Conservation (phyloP, 2,888 invertebrate genomes). For the Folsomia manolachei region DNA sequence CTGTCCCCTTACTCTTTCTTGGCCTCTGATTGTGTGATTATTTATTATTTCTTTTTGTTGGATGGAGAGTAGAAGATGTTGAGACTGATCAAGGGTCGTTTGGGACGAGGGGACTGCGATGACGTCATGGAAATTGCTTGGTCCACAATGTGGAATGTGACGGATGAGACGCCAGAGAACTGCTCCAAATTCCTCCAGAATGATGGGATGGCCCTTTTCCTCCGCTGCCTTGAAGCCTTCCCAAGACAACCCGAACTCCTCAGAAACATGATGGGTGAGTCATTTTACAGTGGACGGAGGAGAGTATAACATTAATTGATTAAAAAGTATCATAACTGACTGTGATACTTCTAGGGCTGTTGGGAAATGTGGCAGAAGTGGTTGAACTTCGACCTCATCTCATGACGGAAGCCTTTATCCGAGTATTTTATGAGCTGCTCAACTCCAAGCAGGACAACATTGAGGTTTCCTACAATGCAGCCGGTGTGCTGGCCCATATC, state of each 20-base stretch:
- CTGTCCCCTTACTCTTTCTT: no score
- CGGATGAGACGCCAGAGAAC: slow-evolving; percentile 93
- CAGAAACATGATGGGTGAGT: slow-evolving; percentile 92
- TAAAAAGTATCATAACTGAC: no score
- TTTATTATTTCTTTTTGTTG: no score
- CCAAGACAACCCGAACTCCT: slow-evolving; percentile 84
- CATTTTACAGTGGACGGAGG: neutral
- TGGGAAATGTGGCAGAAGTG: slow-evolving; percentile 96
- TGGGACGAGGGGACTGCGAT: slow-evolving; percentile 76
- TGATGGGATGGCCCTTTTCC: slow-evolving; percentile 85
- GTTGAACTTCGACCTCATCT: slow-evolving; percentile 72
- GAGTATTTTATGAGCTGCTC: slow-evolving; percentile 80
- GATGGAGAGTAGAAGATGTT: slow-evolving; percentile 71
- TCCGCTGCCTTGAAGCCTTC: slow-evolving; percentile 80
- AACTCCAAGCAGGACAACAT: slow-evolving; percentile 87
- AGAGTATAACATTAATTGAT: neutral
- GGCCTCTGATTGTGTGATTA: no score
- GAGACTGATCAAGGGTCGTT: slow-evolving; percentile 76
- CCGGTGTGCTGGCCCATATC: slow-evolving; percentile 92
- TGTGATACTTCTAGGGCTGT: no score
- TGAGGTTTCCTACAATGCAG: slow-evolving; percentile 93
- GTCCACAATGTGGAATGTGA: slow-evolving; percentile 98
- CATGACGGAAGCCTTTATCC: slow-evolving; percentile 79
- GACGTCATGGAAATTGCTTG: slow-evolving; percentile 96
- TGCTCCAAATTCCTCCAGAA: slow-evolving; percentile 85